phyloP scores from a whole-genome alignment of 2,113 vertebrate species.

The Oceanodroma tethys region DNA sequence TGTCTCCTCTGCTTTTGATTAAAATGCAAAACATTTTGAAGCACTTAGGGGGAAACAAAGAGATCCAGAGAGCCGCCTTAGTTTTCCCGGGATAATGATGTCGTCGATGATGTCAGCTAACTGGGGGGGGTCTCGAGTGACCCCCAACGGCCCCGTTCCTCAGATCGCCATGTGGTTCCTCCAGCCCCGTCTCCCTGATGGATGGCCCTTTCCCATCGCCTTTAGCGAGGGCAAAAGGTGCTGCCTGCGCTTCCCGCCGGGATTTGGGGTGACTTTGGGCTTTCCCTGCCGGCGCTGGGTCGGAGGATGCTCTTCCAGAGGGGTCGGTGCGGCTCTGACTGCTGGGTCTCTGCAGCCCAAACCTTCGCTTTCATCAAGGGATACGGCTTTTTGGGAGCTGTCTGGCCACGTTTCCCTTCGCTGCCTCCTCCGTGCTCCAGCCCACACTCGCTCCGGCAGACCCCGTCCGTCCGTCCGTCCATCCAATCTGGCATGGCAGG shows the following conservation, averaged over 20 bases:
- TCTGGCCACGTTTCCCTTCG: neutral
- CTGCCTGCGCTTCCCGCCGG: neutral
- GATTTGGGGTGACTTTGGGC: neutral
- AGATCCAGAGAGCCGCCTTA: neutral
- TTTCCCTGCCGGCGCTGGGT: neutral
- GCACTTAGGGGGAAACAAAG: neutral
- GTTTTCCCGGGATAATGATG: neutral
- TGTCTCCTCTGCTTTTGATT: neutral
- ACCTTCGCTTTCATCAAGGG: neutral
- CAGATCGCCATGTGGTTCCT: neutral
- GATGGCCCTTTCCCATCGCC: neutral
- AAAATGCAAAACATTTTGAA: neutral
- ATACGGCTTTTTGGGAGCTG: neutral
- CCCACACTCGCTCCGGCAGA: rapidly evolving
- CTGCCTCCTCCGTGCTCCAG: neutral
- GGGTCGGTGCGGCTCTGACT: neutral
- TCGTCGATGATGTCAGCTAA: neutral
- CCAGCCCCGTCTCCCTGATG: neutral
- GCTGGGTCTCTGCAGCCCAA: neutral
- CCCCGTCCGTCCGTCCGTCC: neutral
- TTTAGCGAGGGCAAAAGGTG: neutral
- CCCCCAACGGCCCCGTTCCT: neutral
- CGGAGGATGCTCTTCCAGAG: neutral
- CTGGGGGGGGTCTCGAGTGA: neutral
- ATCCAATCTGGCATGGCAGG: rapidly evolving